Base-by-base conservation (phyloP, 2,113 vertebrate species). In the Eleginops maclovinus region DNA sequence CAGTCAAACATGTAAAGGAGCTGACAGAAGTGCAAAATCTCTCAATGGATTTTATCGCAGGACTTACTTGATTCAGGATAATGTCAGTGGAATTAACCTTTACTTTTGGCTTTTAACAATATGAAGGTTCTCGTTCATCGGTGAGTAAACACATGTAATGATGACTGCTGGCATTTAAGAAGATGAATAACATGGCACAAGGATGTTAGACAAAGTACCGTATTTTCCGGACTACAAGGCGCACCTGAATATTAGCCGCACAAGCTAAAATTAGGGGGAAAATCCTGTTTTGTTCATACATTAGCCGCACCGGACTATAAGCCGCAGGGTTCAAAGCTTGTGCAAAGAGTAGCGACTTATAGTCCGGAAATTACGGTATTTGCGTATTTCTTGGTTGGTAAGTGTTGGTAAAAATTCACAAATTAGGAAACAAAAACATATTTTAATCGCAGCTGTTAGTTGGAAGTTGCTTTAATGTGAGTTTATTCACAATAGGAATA, bases 41-140 rank as follows among this genome's bases (percentile, higher is more conserved):
- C 11, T 10, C 46, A 50, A 7, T 59, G 72, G 24, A 60, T 53
- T 74, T 40, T 43, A 63, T 64, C 6, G 1, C 55, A 61, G 54
- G 31, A 56, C 8, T 62, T n/a, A 56, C 8, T 62, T n/a, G 2
- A 31, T 36, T 66, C 31, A 43, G 31, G 7, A 1, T 17, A 12
- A 41, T 21, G 24, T 46, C 17, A 24, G 36, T 8, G 31, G 31
- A 36, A 36, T 36, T 36, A 36, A 36, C 31, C 31, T 36, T 36
- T 36, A 55, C 36, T 16, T 61, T 41, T 47, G 41, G 16, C 1
- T 50, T n/a, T 64, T 7, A 46, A 36, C 12, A 40, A 11, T 56
- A 49, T 15, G 19, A 41, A 24, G 2, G 19, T 36, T 77, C 24
- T 16, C 26, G n/a, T 22, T 53, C 49, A 49, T 65, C 8, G 60